phyloP scores from a whole-genome alignment of 1,140 invertebrate genomes.

The Holcopasites calliopsidis region DNA sequence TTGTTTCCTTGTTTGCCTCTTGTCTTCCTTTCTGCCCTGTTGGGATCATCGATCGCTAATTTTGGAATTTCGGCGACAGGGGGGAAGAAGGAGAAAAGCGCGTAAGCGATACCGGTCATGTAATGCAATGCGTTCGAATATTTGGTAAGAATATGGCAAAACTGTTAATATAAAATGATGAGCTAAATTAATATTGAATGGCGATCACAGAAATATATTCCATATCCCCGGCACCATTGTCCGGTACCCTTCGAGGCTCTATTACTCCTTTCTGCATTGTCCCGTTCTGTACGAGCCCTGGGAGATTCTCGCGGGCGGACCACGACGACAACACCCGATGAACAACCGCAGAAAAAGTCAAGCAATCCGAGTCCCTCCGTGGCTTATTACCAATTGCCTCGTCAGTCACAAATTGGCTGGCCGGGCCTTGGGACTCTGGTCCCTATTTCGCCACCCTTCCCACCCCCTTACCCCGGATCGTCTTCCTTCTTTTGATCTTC shows the following conservation, averaged over 20 bases:
- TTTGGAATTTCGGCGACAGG: no score
- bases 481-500: not conserved
- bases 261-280: slow-evolving; percentile 32
- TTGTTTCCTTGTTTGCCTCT: not conserved
- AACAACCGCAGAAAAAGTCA: slow-evolving; percentile 76
- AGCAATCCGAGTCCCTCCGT: slow-evolving; percentile 75
- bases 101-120: no score
- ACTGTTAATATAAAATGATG: no score
- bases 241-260: not conserved
- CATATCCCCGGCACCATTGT: no score
- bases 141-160: no score
- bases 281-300: slow-evolving; percentile 45
- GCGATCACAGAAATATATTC: no score
- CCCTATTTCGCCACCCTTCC: slow-evolving; percentile 1
- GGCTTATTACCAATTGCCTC: slow-evolving; percentile 78
- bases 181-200: no score
- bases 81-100: not conserved
- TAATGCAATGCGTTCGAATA: no score
- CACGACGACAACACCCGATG: slow-evolving; percentile 74
- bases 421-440: slow-evolving; percentile 57
- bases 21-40: not conserved
- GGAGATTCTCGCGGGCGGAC: slow-evolving; percentile 53
- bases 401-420: slow-evolving; percentile 79
- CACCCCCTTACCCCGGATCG: slow-evolving; percentile 22
- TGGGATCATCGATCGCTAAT: not conserved